Evolutionary conservation across 1,140 invertebrate genomes (phyloP).

Genomic region (Eubasilissa regina): DNA sequence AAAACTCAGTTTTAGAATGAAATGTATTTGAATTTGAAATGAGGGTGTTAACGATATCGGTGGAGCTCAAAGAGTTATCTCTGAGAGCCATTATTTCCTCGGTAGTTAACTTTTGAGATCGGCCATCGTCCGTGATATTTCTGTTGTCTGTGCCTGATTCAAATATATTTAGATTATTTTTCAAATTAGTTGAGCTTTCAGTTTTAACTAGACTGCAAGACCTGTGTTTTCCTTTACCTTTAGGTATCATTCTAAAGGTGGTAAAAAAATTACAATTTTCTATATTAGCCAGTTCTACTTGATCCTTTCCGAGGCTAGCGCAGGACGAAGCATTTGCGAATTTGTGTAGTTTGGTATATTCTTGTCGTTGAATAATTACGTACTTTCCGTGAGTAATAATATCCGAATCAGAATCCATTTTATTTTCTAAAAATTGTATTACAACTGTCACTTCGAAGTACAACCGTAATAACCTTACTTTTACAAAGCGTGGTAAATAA

Average conservation of each 20-base stretch:
- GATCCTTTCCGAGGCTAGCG: conserved; percentile 80
- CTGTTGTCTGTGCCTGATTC: conserved; percentile 85
- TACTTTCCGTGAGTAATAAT: conserved; percentile 77
- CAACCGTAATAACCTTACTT: neutral
- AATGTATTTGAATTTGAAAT: conserved; percentile 93
- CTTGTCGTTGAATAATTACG: conserved; percentile 82
- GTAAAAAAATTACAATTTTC: conserved; percentile 84
- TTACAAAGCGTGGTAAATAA: conserved; percentile 25
- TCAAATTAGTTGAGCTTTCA: conserved; percentile 70
- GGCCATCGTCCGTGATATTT: conserved; percentile 86
- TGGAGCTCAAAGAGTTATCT: conserved; percentile 81
- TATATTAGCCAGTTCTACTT: conserved; percentile 79
- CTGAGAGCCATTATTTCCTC: conserved; percentile 87
- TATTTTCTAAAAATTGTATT: neutral
- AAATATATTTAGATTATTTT: conserved; percentile 72
- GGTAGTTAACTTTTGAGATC: conserved; percentile 88
- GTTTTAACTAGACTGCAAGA: conserved; percentile 74
- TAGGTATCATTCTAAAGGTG: conserved; percentile 84
- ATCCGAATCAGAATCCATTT: conserved; percentile 33
- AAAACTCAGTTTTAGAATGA: conserved; percentile 90
- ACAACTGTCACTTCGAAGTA: neutral
- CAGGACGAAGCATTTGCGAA: conserved; percentile 75
- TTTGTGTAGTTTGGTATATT: conserved; percentile 84
- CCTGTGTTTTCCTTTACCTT: conserved; percentile 73
- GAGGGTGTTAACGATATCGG: conserved; percentile 88